Evolutionary conservation across 1,140 invertebrate species (phyloP).

Genomic region (Meloidogyne floridensis): DNA sequence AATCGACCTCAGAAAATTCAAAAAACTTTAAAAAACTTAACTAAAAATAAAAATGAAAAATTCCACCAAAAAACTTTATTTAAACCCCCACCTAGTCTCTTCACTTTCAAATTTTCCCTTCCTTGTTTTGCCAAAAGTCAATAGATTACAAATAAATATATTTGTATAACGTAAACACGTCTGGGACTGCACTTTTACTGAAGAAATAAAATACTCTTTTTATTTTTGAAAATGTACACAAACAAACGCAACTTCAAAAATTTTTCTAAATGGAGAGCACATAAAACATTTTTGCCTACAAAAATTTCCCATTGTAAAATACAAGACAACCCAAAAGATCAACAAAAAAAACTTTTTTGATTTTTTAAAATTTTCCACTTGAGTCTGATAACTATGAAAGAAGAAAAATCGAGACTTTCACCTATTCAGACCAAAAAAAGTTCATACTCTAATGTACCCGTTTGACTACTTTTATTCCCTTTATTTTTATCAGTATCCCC

Average conservation of each 20-base stretch:
- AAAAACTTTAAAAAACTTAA: too few relatives aligned
- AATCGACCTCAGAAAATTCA: too few relatives aligned
- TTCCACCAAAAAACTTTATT: neutral
- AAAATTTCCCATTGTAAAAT: neutral
- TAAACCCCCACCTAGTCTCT: neutral
- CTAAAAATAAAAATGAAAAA: neutral
- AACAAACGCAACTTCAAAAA: conserved; percentile 2
- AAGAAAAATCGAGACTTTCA: too few relatives aligned
- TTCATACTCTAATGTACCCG: too few relatives aligned
- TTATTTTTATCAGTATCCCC: neutral
- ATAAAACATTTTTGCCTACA: neutral
- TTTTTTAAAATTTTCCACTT: too few relatives aligned
- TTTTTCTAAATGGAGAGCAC: neutral
- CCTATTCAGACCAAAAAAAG: too few relatives aligned
- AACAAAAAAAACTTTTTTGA: neutral
- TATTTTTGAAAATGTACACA: neutral
- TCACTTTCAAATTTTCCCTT: neutral
- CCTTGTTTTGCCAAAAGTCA: neutral
- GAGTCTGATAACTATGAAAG: too few relatives aligned
- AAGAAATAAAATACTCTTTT: neutral
- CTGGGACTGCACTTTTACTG: conserved; percentile 1
- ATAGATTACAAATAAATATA: neutral
- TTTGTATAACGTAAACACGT: conserved; percentile 2
- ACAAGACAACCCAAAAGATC: neutral
- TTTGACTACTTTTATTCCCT: too few relatives aligned